phyloP scores from a whole-genome alignment of 2,113 vertebrate genomes.

The Acrocephalus kingi region DNA sequence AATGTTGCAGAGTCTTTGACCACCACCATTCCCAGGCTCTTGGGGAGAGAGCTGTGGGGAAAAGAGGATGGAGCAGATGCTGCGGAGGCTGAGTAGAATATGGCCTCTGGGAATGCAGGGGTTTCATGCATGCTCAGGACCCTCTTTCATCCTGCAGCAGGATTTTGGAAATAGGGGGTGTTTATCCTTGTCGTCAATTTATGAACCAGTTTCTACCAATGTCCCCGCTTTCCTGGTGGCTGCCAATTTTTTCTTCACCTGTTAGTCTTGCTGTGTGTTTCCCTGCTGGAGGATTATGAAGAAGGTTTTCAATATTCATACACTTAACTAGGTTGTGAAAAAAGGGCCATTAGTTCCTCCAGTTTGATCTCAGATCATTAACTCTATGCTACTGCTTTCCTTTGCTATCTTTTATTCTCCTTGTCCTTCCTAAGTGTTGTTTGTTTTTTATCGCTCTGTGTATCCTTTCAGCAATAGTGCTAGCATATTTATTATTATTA shows the following conservation, averaged over 20 bases:
- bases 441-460: background rate
- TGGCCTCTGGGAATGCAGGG: background rate
- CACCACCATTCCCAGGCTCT: rapidly evolving
- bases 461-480: background rate
- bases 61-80: background rate
- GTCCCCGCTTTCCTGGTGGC: background rate
- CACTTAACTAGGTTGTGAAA: background rate
- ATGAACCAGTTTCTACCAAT: background rate
- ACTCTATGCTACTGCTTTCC: background rate
- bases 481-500: conserved; percentile 45
- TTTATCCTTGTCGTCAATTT: background rate
- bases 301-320: conserved; percentile 41
- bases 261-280: background rate
- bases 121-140: background rate
- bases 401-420: background rate
- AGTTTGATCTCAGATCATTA: conserved; percentile 17
- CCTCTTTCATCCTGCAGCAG: background rate
- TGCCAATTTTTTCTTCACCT: background rate
- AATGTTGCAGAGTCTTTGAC: background rate
- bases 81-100: background rate
- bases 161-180: background rate
- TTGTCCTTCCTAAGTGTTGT: background rate
- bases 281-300: background rate
- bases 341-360: background rate
- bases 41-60: background rate